Evolutionary conservation across 2,113 vertebrate species (phyloP).

Genomic region (Engystomops pustulosus): DNA sequence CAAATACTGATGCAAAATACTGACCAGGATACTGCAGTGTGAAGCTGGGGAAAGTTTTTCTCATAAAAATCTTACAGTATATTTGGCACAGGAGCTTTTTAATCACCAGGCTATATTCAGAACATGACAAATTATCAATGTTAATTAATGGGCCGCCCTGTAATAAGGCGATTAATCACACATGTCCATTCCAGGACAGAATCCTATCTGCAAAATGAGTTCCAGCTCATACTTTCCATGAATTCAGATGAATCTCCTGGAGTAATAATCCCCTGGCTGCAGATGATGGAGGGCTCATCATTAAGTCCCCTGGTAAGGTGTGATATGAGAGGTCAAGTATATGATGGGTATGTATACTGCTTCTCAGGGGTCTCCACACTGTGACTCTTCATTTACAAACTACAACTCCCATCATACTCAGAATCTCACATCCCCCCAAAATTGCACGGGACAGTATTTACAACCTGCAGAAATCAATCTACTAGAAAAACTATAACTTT

Average conservation of each 20-base stretch:
- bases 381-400: neutral
- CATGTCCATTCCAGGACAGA: neutral
- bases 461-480: no score
- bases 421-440: neutral
- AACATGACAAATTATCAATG: constrained; percentile 38
- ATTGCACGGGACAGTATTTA: no score
- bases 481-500: no score
- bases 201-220: neutral
- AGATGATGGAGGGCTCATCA: constrained; percentile 12
- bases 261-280: neutral
- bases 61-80: no score
- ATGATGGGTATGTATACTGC: neutral
- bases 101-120: constrained; percentile 27
- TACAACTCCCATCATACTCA: neutral
- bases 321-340: neutral
- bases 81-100: no score
- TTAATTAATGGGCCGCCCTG: constrained; percentile 33
- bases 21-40: no score
- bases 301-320: neutral
- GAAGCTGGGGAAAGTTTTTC: no score
- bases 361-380: neutral
- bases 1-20: no score
- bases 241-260: neutral
- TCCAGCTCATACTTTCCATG: constrained; percentile 7
- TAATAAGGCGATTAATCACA: constrained; percentile 39